These are phyloP conservation scores for Lepas anatifera DNA, from an alignment of 2,888 invertebrate species.

Conservation along the genomic window DNA sequence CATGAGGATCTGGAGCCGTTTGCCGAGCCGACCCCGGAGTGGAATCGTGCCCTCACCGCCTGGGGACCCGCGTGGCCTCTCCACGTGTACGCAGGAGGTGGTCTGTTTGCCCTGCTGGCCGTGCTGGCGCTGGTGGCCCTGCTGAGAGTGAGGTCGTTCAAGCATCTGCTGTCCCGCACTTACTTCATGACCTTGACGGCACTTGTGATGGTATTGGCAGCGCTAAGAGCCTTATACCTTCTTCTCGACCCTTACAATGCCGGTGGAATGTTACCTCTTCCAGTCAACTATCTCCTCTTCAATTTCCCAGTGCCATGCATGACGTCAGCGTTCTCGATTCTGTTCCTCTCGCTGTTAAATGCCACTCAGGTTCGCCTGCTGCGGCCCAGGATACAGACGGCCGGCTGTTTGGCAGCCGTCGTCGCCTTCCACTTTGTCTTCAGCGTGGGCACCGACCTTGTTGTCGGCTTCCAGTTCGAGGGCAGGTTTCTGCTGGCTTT, in stretches of 20 bases:
- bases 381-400: constrained; percentile 49
- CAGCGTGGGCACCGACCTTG: constrained; percentile 66
- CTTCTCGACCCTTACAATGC: constrained; percentile 87
- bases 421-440: constrained; percentile 65
- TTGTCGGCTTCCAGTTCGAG: constrained; percentile 28
- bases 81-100: constrained; percentile 76
- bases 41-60: constrained; percentile 28
- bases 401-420: constrained; percentile 61
- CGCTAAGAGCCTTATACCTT: constrained; percentile 69
- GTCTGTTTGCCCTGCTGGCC: constrained; percentile 69
- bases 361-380: constrained; percentile 46
- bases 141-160: constrained; percentile 70
- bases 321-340: constrained; percentile 76
- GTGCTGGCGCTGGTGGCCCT: constrained; percentile 75
- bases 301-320: constrained; percentile 76
- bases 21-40: constrained; percentile 36
- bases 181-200: constrained; percentile 78
- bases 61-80: constrained; percentile 84
- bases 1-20: constrained; percentile 26
- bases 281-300: constrained; percentile 66
- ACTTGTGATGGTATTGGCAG: constrained; percentile 67
- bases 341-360: constrained; percentile 70
- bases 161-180: constrained; percentile 72
- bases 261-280: constrained; percentile 59
- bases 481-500: neutral